Evolutionary conservation across 1,140 invertebrate species (phyloP).

Genomic region (Drosophila baimaii): DNA sequence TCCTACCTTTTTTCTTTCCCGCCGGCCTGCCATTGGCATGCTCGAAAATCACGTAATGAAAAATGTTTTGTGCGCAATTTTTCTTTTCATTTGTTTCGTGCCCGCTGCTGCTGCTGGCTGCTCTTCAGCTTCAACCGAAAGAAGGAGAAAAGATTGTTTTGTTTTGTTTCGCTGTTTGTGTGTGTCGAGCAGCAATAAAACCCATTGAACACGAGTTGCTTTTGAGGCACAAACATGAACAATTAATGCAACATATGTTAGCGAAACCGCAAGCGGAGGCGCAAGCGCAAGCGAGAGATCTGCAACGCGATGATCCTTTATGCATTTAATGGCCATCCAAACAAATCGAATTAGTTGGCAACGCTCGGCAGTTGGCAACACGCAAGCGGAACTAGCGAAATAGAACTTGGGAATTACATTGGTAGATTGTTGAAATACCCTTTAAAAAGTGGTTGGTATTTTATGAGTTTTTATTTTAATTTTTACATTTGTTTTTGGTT

Average conservation of each 20-base stretch:
- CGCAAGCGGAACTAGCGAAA: conserved; percentile 52
- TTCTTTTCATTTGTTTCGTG: conserved; percentile 78
- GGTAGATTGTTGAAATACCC: neutral
- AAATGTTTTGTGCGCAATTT: conserved; percentile 81
- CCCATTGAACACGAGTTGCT: conserved; percentile 81
- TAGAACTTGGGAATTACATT: conserved; percentile 4
- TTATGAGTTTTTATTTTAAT: neutral
- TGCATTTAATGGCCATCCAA: conserved; percentile 47
- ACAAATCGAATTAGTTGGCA: conserved; percentile 76
- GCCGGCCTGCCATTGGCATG: conserved; percentile 46
- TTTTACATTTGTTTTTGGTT: neutral
- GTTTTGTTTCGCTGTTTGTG: conserved; percentile 73
- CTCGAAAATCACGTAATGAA: conserved; percentile 82
- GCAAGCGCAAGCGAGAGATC: conserved; percentile 27
- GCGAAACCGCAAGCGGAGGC: conserved; percentile 35
- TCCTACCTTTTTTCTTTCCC: conserved; percentile 5
- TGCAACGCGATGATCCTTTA: conserved; percentile 49
- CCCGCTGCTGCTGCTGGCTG: conserved; percentile 19
- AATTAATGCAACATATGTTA: conserved; percentile 82
- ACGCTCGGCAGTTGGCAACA: conserved; percentile 56
- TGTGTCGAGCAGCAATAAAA: conserved; percentile 82
- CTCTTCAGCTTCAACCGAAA: conserved; percentile 26
- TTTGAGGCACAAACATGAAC: conserved; percentile 78
- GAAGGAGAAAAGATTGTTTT: conserved; percentile 41
- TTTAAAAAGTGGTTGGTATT: neutral